Percentiles rank a stretch among this genome's conserved stretches.
Evolutionary conservation across 2,888 invertebrate species (phyloP).

Genomic region (Selenia dentaria): DNA sequence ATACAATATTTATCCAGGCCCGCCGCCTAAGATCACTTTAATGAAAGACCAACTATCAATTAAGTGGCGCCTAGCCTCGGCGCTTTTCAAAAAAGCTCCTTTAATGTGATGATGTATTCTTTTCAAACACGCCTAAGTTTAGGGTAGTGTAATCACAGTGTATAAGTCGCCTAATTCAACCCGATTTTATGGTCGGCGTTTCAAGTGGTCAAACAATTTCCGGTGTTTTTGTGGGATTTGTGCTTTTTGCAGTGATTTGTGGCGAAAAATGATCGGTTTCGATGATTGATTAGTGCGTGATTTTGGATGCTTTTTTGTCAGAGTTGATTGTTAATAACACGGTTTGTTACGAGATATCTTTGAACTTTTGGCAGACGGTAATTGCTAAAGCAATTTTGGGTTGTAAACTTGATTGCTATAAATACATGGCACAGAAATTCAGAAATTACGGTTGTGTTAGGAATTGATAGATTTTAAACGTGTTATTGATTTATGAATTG

Average conservation of each 20-base stretch:
- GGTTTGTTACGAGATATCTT: conserved; percentile 26
- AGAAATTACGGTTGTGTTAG: conserved; percentile 6
- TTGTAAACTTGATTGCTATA: conserved; percentile 33
- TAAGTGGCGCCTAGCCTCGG: conserved; percentile 67
- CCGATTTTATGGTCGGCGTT: conserved; percentile 27
- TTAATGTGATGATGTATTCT: conserved; percentile 34
- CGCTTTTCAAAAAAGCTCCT: conserved; percentile 45
- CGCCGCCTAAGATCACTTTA: conserved; percentile 54
- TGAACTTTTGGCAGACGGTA: conserved; percentile 26
- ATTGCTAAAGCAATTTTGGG: conserved; percentile 33
- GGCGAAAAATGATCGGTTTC: conserved; percentile 29
- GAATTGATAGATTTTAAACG: conserved; percentile 4
- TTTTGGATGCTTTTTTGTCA: conserved; percentile 14
- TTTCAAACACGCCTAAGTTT: conserved; percentile 26
- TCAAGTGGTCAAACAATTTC: conserved; percentile 25
- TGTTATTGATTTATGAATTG: too few relatives aligned
- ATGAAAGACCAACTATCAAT: conserved; percentile 74
- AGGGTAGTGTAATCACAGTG: conserved; percentile 22
- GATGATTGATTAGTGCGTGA: conserved; percentile 33
- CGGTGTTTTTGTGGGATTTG: conserved; percentile 2
- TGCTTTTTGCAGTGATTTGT: conserved; percentile 26
- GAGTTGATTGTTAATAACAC: conserved; percentile 36
- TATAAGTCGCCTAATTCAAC: conserved; percentile 18
- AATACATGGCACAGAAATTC: conserved; percentile 4
- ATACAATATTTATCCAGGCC: conserved; percentile 75